A percentile compares a stretch with the other conserved stretches of the same genome.
Evolutionary conservation across 2,888 invertebrate genomes (phyloP).

Genomic region (Drosophila niveifrons): DNA sequence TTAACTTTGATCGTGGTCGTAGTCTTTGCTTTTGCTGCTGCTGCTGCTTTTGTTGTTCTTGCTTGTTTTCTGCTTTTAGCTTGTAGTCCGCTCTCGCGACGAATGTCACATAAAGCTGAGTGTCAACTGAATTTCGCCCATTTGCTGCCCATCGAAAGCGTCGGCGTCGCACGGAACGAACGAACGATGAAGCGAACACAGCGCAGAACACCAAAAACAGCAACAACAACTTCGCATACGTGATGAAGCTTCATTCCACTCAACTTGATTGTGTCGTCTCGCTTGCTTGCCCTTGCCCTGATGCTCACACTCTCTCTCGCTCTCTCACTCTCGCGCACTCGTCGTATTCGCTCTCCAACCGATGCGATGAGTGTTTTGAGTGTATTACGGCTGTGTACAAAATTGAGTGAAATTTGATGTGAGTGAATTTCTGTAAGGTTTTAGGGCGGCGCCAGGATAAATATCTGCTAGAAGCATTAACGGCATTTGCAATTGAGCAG

Average conservation of each 20-base stretch:
- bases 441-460: conserved; percentile 67
- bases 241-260: conserved; percentile 47
- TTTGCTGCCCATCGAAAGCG: conserved; percentile 53
- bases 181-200: conserved; percentile 16
- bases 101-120: conserved; percentile 80
- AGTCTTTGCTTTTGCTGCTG: conserved; percentile 15
- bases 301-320: conserved; percentile 33
- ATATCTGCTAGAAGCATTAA: conserved; percentile 35
- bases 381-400: conserved; percentile 16
- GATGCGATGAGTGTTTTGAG: conserved; percentile 37
- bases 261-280: conserved; percentile 50
- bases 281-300: conserved; percentile 47
- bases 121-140: conserved; percentile 71
- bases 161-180: conserved; percentile 43
- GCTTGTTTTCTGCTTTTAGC: conserved; percentile 32
- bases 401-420: conserved; percentile 21
- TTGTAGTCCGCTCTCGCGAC: conserved; percentile 73
- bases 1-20: neutral
- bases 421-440: conserved; percentile 56
- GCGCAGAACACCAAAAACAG: conserved; percentile 23
- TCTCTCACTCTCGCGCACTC: neutral
- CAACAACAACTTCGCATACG: conserved; percentile 11
- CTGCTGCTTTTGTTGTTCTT: conserved; percentile 25
- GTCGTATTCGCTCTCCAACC: conserved; percentile 9
- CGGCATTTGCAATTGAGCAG: conserved; percentile 62